Conservation (phyloP, 2,113 vertebrate species). For the Hucho hucho region DNA sequence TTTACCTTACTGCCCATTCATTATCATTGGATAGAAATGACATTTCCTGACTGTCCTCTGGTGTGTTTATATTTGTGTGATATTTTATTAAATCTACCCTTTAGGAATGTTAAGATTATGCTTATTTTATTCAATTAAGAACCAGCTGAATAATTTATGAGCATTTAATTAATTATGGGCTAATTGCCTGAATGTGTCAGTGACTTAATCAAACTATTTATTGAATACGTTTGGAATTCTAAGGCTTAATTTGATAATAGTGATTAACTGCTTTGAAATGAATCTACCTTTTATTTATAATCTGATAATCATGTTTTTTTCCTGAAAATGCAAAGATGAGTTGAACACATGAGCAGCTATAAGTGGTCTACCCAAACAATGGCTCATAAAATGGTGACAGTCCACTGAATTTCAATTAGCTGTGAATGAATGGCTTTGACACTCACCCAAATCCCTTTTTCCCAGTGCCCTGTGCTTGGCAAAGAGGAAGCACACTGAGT, state of each 20-base stretch:
- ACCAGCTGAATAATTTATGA: slow-evolving; percentile 50
- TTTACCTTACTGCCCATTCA: too few relatives aligned
- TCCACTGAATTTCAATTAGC: slow-evolving; percentile 50
- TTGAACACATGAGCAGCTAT: neutral
- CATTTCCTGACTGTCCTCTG: too few relatives aligned
- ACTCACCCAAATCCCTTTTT: slow-evolving; percentile 38
- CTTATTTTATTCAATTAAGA: slow-evolving; percentile 28
- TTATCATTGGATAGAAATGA: too few relatives aligned
- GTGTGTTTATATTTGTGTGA: neutral
- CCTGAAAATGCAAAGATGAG: slow-evolving; percentile 40
- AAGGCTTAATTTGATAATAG: slow-evolving; percentile 3
- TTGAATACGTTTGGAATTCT: slow-evolving; percentile 26
- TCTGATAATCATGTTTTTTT: neutral
- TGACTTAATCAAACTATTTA: slow-evolving; percentile 47
- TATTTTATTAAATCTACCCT: neutral
- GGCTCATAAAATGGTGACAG: slow-evolving; percentile 12
- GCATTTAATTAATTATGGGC: neutral
- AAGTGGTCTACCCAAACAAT: neutral
- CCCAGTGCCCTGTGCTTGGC: slow-evolving; percentile 27
- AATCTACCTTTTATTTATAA: neutral
- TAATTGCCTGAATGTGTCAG: neutral
- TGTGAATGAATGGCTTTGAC: slow-evolving; percentile 35
- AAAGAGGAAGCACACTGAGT: too few relatives aligned
- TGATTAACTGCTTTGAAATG: slow-evolving; percentile 28
- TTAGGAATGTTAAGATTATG: neutral